These are phyloP conservation scores for Speoplatyrhinus poulsoni DNA, from an alignment of 2,113 vertebrate species.

Conservation along the genomic window DNA sequence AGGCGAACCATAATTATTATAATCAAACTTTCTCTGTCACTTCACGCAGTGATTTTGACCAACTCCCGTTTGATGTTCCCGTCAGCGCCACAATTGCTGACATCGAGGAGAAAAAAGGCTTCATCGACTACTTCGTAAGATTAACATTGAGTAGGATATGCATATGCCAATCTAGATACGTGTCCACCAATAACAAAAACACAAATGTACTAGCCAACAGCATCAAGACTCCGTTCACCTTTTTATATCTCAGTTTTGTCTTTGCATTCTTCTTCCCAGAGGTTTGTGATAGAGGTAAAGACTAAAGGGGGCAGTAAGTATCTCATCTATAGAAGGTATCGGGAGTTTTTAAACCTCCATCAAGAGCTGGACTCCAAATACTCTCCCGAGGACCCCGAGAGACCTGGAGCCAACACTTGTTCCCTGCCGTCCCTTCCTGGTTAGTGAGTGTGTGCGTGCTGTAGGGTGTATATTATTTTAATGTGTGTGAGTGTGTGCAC, in stretches of 20 bases:
- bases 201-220: too few species aligned
- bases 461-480: neutral
- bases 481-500: constrained; percentile 9
- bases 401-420: constrained; percentile 70
- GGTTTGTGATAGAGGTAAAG: constrained; percentile 94
- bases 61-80: constrained; percentile 88
- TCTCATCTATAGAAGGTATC: constrained; percentile 91
- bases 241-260: neutral
- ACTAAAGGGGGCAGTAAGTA: constrained; percentile 89
- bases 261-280: constrained; percentile 60
- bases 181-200: too few species aligned
- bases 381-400: constrained; percentile 67
- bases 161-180: neutral
- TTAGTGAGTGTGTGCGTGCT: constrained; percentile 40
- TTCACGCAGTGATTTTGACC: constrained; percentile 85
- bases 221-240: too few species aligned
- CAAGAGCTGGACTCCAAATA: constrained; percentile 84
- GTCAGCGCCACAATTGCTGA: constrained; percentile 90
- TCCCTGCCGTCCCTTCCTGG: constrained; percentile 87
- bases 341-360: constrained; percentile 86
- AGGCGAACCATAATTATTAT: too few species aligned
- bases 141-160: neutral
- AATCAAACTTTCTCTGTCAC: too few species aligned
- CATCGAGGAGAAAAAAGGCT: constrained; percentile 89
- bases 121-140: constrained; percentile 90